Base-by-base conservation (phyloP, 1,140 invertebrate species). In the Trichonephila clavipes region DNA sequence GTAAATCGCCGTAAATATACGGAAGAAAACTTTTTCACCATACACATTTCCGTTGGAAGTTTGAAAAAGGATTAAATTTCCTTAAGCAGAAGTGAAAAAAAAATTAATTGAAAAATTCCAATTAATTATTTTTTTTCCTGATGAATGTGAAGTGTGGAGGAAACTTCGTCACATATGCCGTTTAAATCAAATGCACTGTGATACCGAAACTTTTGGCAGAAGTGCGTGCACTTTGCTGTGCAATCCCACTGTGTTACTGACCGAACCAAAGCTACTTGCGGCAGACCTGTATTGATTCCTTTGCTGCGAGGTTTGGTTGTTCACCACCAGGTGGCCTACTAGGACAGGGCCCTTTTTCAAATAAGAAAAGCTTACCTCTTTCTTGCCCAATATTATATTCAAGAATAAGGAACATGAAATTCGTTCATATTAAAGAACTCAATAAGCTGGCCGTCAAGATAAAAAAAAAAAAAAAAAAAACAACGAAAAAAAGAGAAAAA, bases 211-310 rank as follows among this genome's bases (percentile, higher is more conserved):
- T 77, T 81, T n/a, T 58, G 1, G 34, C 14, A 19, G 90, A 85
- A 58, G 82, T 93, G 85, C 83, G 92, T 44, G 7, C 58, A 7
- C 51, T 61, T 24, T 34, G 92, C 92, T 62, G 61, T 19, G 58
- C 92, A 81, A 81, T 93, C 58, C 92, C 86, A 81, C 92, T 93
- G 83, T 93, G 92, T 93, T 81, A 82, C 85, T 77, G 92, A 69
- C 69, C 85, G 51, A 88, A 51, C 19, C 24, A 24, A 19, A 88
- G 92, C 92, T 93, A 93, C 92, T 93, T 93, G 92, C 92, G 92
- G 92, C 92, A 34, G 86, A 44, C 58, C 58, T 44, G 66, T 93
- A 93, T 93, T 82, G 92, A 93, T 93, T 88, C 85, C 51, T 81
- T 58, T 24, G 12, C 69, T 44, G 62, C 51, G 19, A 8, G 51